Conservation (phyloP, 2,888 invertebrate genomes). For the Entomobrya multifasciata region DNA sequence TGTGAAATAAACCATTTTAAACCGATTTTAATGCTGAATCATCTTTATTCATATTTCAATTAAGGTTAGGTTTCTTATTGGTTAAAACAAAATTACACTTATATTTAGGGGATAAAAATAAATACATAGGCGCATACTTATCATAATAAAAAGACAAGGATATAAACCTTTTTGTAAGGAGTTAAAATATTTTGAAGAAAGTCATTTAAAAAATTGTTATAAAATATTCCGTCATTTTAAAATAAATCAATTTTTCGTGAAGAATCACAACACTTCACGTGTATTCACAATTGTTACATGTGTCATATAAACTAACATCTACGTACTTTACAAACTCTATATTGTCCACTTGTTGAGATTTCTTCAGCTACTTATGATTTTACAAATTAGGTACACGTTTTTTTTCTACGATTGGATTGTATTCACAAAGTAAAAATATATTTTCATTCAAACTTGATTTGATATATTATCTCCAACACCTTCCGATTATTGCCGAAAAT, state of each 20-base stretch:
- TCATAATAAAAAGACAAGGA: not conserved
- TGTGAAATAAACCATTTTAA: not conserved
- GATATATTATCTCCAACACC: no score
- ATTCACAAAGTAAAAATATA: constrained; percentile 18
- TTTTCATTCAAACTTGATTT: no score
- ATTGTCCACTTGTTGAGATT: constrained; percentile 4
- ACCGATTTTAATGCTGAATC: not conserved
- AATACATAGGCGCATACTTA: not conserved
- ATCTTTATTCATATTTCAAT: not conserved
- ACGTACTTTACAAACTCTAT: constrained; percentile 4
- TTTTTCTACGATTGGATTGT: constrained; percentile 1
- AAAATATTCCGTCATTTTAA: not conserved
- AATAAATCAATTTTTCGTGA: not conserved
- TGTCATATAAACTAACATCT: not conserved
- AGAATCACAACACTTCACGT: constrained; percentile 7
- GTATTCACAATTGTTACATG: constrained; percentile 15
- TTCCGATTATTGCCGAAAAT: not conserved
- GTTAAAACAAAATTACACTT: not conserved
- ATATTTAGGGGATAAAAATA: not conserved
- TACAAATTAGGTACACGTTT: constrained; percentile 20
- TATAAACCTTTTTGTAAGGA: not conserved
- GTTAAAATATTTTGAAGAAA: constrained; percentile 9
- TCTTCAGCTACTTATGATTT: no score
- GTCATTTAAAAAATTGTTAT: not conserved
- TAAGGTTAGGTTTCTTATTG: not conserved